phyloP scores from a whole-genome alignment of 2,888 invertebrate species.

The Parnassius mnemosyne region DNA sequence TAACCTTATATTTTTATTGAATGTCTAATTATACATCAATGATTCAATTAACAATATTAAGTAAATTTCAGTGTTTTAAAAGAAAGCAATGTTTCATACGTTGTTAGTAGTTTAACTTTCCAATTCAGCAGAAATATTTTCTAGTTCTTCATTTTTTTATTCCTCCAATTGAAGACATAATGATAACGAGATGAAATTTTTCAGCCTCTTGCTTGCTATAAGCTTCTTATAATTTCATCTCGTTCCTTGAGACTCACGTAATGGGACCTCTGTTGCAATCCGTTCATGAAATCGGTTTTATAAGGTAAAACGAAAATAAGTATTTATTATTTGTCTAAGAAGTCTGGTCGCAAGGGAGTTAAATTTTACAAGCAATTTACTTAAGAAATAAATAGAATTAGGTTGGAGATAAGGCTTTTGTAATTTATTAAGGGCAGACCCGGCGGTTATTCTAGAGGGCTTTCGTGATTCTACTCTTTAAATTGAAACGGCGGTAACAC shows the following conservation, averaged over 20 bases:
- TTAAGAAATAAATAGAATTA: background rate
- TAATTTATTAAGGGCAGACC: too few relatives aligned
- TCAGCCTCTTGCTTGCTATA: background rate
- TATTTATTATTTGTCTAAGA: slow-evolving; percentile 8
- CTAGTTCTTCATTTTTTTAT: too few relatives aligned
- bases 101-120: too few relatives aligned
- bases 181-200: slow-evolving; percentile 5
- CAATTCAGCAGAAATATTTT: too few relatives aligned
- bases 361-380: slow-evolving; percentile 16
- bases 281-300: slow-evolving; percentile 12
- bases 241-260: background rate
- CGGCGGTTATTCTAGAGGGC: too few relatives aligned
- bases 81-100: too few relatives aligned
- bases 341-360: slow-evolving; percentile 1
- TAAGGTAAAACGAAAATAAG: slow-evolving; percentile 4
- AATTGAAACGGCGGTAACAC: too few relatives aligned
- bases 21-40: too few relatives aligned
- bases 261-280: slow-evolving; percentile 8
- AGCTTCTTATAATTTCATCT: slow-evolving; percentile 9
- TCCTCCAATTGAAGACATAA: slow-evolving; percentile 2
- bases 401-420: background rate
- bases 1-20: too few relatives aligned
- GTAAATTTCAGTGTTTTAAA: too few relatives aligned
- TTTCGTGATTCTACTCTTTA: too few relatives aligned
- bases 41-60: too few relatives aligned